Evolutionary conservation across 2,797 vertebrate species (phyloP), one percentile per base, ranked within the genome.

Genomic region (Rhinophrynus dorsalis): DNA sequence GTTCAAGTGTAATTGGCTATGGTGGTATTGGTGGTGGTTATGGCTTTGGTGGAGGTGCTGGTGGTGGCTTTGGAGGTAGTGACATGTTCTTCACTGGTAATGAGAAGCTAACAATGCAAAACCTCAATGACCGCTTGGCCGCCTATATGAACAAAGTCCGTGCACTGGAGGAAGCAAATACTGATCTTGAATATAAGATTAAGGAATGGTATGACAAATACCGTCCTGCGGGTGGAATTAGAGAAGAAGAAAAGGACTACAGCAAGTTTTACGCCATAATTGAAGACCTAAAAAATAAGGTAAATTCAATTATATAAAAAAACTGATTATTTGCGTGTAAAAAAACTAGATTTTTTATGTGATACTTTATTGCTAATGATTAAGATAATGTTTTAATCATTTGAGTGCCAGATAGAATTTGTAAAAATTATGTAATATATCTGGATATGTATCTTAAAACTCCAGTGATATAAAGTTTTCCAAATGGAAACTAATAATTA

Each of bases 101-200:
- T 0, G 94, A 95, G 88, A 96, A 95, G 83, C 87, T 91, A 85
- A 95, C 93, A 83, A 94, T 95, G 94, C 94, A 95, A 85, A 93
- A 94, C 80, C 89, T 96, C 75, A 96, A 95, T 0, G 89, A 92
- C 66, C 93, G 94, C 7, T 89, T 96, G 88, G 91, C 91, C 62
- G 74, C 74, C 78, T 96, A 95, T 81, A 81, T 96, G 84, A 91
- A 95, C 1, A 94, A 92, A 81, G 93, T 95, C 37, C 86, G 89
- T 50, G 87, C 85, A 54, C 88, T 96, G 85, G 93, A 96, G 80
- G 75, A 8, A 42, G 83, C 84, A 5, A 93, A 94, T 0, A 71
- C 56, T 0, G 84, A 90, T 24, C 81, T 94, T 77, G 92, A 93
- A 77, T 1, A 81, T 7, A 90, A 83, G n/a, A 95, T 94, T 81